phyloP scores from a whole-genome alignment of 2,113 vertebrate genomes.

The Tinamus guttatus region DNA sequence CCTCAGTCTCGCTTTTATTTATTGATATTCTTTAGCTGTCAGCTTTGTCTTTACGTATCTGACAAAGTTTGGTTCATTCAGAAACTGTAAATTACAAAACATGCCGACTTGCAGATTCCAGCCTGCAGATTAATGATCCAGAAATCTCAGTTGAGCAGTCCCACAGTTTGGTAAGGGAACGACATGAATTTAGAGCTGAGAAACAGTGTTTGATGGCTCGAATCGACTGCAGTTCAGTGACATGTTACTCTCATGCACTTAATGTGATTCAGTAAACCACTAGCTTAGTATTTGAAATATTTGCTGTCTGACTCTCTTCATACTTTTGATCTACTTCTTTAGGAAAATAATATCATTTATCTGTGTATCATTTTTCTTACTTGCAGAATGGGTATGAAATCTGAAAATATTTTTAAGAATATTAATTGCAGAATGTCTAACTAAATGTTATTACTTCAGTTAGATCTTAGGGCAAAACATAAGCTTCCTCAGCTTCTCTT shows the following conservation, averaged over 20 bases:
- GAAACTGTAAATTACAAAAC: constrained; percentile 45
- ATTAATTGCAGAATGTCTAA: background rate
- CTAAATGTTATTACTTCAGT: background rate
- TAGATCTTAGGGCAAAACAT: background rate
- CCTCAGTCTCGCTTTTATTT: background rate
- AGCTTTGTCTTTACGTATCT: constrained; percentile 37
- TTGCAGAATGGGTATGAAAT: background rate
- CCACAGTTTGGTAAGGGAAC: background rate
- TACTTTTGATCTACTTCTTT: constrained; percentile 22
- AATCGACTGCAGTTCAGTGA: constrained; percentile 15
- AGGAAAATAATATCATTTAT: background rate
- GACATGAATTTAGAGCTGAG: background rate
- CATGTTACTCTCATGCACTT: background rate
- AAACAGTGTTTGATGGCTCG: background rate
- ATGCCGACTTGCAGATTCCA: constrained; percentile 51
- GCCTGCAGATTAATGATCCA: constrained; percentile 23
- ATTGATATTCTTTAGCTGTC: background rate
- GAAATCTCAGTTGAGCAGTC: constrained; percentile 34
- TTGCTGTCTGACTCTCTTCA: constrained; percentile 40
- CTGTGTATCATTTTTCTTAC: background rate
- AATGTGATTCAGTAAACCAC: constrained; percentile 17
- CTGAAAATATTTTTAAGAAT: background rate
- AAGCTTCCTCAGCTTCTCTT: background rate
- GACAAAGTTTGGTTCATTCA: constrained; percentile 47
- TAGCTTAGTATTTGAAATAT: background rate